A percentile compares a stretch with the other conserved stretches of the same genome.
These are phyloP conservation scores for Sweltsa coloradensis DNA, from an alignment of 1,140 invertebrate genomes.

Conservation along the genomic window DNA sequence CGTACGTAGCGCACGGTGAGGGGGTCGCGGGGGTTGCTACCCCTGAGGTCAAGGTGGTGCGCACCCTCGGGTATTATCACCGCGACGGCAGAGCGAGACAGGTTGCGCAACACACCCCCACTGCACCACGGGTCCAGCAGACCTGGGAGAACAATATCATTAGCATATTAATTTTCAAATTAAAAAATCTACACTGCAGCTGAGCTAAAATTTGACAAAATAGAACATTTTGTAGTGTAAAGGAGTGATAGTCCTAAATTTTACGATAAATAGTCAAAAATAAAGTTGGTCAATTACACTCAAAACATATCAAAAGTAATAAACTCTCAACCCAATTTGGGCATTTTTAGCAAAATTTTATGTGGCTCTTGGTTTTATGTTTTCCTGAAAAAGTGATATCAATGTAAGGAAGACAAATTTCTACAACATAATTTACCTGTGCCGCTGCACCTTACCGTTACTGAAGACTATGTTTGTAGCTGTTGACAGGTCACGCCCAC, in stretches of 20 bases:
- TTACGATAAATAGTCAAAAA: too few species aligned
- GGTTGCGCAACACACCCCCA: constrained; percentile 68
- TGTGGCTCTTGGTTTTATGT: too few species aligned
- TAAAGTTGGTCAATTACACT: too few species aligned
- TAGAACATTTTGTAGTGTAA: not conserved
- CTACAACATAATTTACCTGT: too few species aligned
- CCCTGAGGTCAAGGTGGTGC: constrained; percentile 84
- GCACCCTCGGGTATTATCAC: constrained; percentile 80
- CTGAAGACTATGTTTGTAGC: constrained; percentile 78
- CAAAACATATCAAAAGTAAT: too few species aligned
- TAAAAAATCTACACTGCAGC: not conserved
- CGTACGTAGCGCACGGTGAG: constrained; percentile 52
- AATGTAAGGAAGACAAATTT: too few species aligned
- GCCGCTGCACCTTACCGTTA: too few species aligned
- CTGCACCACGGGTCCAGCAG: constrained; percentile 86
- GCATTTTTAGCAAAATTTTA: too few species aligned
- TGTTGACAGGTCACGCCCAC: constrained; percentile 54
- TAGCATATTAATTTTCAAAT: not conserved
- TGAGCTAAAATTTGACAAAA: not conserved
- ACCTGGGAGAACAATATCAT: constrained; percentile 31
- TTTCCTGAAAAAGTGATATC: too few species aligned
- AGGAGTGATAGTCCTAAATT: too few species aligned
- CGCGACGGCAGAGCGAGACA: constrained; percentile 51
- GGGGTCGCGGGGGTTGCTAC: constrained; percentile 55
- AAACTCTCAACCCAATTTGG: too few species aligned